Base-by-base conservation (phyloP, 2,888 invertebrate genomes). In the Drosophila barbarae region DNA sequence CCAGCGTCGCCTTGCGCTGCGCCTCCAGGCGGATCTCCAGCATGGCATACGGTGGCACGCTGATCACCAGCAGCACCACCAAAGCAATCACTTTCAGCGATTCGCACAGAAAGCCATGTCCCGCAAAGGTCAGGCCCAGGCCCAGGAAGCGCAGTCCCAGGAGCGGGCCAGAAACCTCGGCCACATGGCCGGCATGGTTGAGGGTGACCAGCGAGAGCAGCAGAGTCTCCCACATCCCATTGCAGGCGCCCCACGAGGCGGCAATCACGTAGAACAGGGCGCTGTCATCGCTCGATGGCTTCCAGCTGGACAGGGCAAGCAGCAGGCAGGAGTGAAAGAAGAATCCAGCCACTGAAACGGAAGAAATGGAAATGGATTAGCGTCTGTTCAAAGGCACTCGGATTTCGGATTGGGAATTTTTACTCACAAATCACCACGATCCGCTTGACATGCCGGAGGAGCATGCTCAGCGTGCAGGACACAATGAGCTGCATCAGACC, bases 181-280 rank as follows among this genome's bases (percentile, higher is more conserved):
- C 76, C n/a, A 89, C 88, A 76, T 88, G 90, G 81, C 87, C 87
- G 73, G 87, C 80, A 57, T 90, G 90, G 55, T 88, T 90, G 7
- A 89, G 77, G 5, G 90, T 89, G 41, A 90, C 85, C 60, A 90
- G 72, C n/a, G 89, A 88, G 46, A 90, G 90, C 52, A 91, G 87
- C 23, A 92, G 87, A 5, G 95, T 94, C 85, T 96, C 95, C 95
- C 95, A 96, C 73, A 95, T 93, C 21, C 95, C 94, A 57, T 95
- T 95, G 88, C 95, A 95, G 3, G 95, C 95, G 15, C 95, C 95
- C 95, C 95, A 96, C 0, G 95, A 94, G 0, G 95, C 95, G 3
- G 95, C 94, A 52, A 95, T 94, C 23, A 95, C 94, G 73, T 95
- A 95, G 65, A 95, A 95, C 53, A 95, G 90, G 1, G 95, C 95